Base-by-base conservation (phyloP, 2,113 vertebrate species). In the Strigops habroptila region DNA sequence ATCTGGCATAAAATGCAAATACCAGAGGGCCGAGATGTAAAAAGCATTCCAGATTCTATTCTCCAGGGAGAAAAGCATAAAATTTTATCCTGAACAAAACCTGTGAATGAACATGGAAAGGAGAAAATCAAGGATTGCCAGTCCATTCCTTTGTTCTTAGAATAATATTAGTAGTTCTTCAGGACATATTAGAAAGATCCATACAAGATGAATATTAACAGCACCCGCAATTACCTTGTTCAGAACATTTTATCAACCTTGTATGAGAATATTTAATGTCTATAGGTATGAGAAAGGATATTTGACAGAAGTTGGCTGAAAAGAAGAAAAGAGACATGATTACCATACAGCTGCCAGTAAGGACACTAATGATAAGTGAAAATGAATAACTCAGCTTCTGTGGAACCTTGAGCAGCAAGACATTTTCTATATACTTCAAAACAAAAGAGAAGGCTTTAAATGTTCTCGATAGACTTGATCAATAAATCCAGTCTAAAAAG, bases 401-500 rank as follows among this genome's bases (percentile, higher is more conserved):
- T 37, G 19, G 41, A 90, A 48, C 16, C 86, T 77, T 77, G 55
- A 59, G 41, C 52, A 75, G n/a, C 53, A 95, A 86, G 35, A 39
- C 30, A n/a, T 75, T 91, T 94, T 92, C 70, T 65, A 19, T 81
- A 75, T 44, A 88, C 60, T 94, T 89, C 78, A 89, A 91, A 96
- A 53, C n/a, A 60, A 35, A 44, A 35, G 59, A 46, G 73, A 84
- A 76, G 37, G 35, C 18, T 92, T 94, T 89, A 92, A 96, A 93
- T 5, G 1, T 91, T 88, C 84, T 90, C 48, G 73, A 65, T 28
- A 92, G 84, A 49, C 24, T 92, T 87, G 91, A 95, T 96, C 76
- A 95, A 95, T 96, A 95, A 91, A 69, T 70, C 30, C 73, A 75
- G 57, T 7, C 69, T 90, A 74, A 92, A 96, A 97, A 78, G 67